Evolutionary conservation across 2,113 vertebrate species (phyloP), one percentile per base, ranked within the genome.

Genomic region (Coreoperca whiteheadi): DNA sequence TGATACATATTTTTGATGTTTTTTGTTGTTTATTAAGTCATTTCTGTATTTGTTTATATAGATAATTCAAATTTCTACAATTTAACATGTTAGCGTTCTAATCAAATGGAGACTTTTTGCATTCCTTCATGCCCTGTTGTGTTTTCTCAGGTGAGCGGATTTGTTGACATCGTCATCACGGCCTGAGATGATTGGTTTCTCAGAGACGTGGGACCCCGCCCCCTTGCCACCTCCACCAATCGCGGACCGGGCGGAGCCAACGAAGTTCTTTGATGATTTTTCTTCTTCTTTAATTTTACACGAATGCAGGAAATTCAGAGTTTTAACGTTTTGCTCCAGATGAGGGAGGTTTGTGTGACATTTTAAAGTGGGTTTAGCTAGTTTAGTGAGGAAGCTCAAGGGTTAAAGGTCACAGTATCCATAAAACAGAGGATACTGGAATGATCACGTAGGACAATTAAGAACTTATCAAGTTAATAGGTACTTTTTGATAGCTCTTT

Each of bases 101-200:
- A 46, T 46, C 14, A 16, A 50, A 50, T n/a, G n/a, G n/a, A n/a
- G n/a, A n/a, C n/a, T n/a, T n/a, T n/a, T n/a, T n/a, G n/a, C n/a
- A n/a, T n/a, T n/a, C n/a, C n/a, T n/a, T n/a, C n/a, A n/a, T 4
- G 8, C 20, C 30, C 32, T 10, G n/a, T 18, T 53, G 21, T 71
- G 15, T 28, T 60, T 28, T 48, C 69, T 21, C 72, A 87, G 86
- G 20, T 84, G 71, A 28, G 0, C 1, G 81, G 77, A 56, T 0
- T 0, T 1, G 4, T 0, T n/a, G 41, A 34, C 0, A 0, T 68
- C n/a, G 0, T 0, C 6, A 23, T 87, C 54, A 4, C 0, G 0
- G 0, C 16, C 53, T 82, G 46, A 82, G 46, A 14, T 48, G 67
- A 81, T 67, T 77, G 77, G 77, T 8, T n/a, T n/a, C 32, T 18